Conservation (phyloP, 2,113 vertebrate genomes). For the Aramus guarauna region DNA sequence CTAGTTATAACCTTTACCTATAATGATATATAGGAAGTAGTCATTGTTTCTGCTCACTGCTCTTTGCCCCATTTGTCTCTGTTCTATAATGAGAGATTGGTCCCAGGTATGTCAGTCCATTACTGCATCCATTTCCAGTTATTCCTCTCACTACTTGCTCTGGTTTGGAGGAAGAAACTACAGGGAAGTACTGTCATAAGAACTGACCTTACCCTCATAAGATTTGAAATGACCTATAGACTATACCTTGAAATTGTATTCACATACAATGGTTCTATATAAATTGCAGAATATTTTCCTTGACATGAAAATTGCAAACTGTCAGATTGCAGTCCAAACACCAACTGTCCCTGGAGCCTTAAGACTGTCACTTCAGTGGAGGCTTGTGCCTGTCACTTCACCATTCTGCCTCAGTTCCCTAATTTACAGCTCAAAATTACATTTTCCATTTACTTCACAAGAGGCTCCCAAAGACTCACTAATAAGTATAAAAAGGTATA, state of each 20-base stretch:
- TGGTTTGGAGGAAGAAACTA: not conserved
- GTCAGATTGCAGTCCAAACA: not conserved
- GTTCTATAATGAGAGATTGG: not conserved
- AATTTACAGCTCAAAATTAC: not conserved
- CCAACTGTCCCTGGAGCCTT: not conserved
- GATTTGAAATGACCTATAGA: not conserved
- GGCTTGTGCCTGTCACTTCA: not conserved
- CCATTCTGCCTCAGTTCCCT: not conserved
- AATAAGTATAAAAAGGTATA: not conserved
- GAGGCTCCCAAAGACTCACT: not conserved
- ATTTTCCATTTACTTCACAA: not conserved
- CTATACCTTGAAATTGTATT: not conserved
- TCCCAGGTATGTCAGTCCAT: not conserved
- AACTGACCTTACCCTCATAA: not conserved
- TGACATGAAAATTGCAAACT: not conserved
- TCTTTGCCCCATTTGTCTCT: not conserved
- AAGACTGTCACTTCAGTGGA: not conserved
- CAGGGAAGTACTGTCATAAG: not conserved
- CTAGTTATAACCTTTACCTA: not conserved
- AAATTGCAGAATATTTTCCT: not conserved
- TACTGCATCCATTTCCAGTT: not conserved
- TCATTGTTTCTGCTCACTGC: not conserved
- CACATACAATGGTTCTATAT: not conserved
- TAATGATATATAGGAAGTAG: not conserved
- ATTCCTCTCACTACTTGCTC: fast-evolving